Conservation (phyloP, 2,797 vertebrate species). For the Thunnus albacares region DNA sequence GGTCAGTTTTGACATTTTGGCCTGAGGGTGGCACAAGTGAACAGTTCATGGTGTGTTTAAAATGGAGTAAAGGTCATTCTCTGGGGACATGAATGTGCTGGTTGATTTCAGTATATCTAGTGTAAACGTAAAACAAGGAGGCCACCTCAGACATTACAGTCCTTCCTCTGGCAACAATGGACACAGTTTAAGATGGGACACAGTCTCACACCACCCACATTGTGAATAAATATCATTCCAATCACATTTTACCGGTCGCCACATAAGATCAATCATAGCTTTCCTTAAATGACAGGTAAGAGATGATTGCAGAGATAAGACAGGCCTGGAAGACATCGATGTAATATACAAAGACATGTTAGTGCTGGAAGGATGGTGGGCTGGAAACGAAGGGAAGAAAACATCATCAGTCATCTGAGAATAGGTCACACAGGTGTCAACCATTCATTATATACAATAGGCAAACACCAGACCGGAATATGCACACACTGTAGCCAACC, state of each 20-base stretch:
- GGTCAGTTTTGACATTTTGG: neutral
- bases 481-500: no score
- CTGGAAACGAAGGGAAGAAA: no score
- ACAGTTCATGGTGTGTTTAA: neutral
- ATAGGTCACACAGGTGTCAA: no score
- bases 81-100: neutral
- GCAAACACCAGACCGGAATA: no score
- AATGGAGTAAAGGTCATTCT: neutral
- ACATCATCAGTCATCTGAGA: no score
- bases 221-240: neutral
- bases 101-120: neutral
- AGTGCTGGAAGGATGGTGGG: no score
- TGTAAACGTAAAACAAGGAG: neutral
- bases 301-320: neutral
- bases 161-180: neutral
- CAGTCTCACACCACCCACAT: no score
- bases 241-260: neutral
- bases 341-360: no score
- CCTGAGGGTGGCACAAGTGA: constrained; percentile 36
- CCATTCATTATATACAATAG: no score
- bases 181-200: neutral
- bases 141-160: neutral
- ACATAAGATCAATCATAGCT: neutral
- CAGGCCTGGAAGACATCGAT: no score
- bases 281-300: neutral